These are phyloP conservation scores for Calyptomena viridis DNA, from an alignment of 2,113 vertebrate genomes.

Conservation along the genomic window DNA sequence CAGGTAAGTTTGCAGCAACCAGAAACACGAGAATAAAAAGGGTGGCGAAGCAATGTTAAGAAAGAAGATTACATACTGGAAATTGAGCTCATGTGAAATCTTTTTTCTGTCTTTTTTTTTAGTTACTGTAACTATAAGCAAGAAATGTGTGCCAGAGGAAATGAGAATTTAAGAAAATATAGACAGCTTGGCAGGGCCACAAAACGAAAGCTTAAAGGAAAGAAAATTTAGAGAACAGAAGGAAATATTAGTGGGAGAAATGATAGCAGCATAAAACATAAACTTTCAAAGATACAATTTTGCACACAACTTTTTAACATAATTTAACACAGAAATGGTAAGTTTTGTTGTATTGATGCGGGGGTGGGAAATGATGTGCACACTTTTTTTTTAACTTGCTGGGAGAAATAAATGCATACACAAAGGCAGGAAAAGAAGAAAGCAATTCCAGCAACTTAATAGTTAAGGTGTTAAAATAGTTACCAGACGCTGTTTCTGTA, in stretches of 20 bases:
- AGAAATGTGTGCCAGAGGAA: slow-evolving; percentile 56
- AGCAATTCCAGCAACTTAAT: slow-evolving; percentile 42
- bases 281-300: background rate
- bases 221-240: slow-evolving; percentile 56
- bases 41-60: slow-evolving; percentile 51
- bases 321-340: background rate
- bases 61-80: slow-evolving; percentile 63
- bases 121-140: slow-evolving; percentile 51
- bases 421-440: background rate
- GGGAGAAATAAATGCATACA: background rate
- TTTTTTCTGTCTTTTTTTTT: background rate
- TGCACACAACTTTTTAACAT: background rate
- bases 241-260: slow-evolving; percentile 50
- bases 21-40: slow-evolving; percentile 51
- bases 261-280: background rate
- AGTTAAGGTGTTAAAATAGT: slow-evolving; percentile 62
- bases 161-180: slow-evolving; percentile 71
- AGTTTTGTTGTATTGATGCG: background rate
- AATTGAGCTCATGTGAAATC: slow-evolving; percentile 51
- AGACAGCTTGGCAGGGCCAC: slow-evolving; percentile 54
- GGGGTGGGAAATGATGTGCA: background rate
- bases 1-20: slow-evolving; percentile 41
- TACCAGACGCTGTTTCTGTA: slow-evolving; percentile 67
- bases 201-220: slow-evolving; percentile 57
- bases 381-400: background rate